A percentile compares a stretch with the other conserved stretches of the same genome.
Evolutionary conservation across 2,888 invertebrate species (phyloP).

Genomic region (Ceramica pisi): DNA sequence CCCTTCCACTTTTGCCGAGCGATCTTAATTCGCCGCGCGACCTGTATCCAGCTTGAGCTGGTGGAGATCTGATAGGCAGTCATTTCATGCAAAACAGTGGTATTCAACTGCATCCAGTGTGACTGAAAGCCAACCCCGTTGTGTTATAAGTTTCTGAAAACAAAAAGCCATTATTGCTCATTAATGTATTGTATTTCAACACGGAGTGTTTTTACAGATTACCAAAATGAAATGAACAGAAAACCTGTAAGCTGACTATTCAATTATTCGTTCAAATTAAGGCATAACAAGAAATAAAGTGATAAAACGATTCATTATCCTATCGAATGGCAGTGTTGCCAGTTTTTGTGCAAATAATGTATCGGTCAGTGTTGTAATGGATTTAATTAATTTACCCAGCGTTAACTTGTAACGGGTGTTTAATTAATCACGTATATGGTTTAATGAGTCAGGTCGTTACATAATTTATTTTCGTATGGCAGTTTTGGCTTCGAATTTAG

Average conservation of each 20-base stretch:
- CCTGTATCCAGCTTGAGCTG: no score
- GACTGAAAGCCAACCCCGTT: no score
- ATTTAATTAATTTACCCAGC: constrained; percentile 45
- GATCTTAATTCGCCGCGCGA: no score
- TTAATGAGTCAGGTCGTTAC: constrained; percentile 8
- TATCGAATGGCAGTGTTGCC: constrained; percentile 1
- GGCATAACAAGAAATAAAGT: neutral
- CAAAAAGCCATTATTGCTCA: no score
- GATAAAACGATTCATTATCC: constrained; percentile 13
- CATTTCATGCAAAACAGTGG: no score
- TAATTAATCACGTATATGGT: constrained; percentile 26
- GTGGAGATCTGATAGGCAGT: no score
- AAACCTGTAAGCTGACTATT: neutral
- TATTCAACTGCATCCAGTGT: no score
- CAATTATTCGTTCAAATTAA: constrained; percentile 22
- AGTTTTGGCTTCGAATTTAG: neutral
- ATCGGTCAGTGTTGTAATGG: constrained; percentile 27
- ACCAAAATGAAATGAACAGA: neutral
- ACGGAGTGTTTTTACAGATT: neutral
- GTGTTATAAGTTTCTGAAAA: no score
- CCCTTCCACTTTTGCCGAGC: no score
- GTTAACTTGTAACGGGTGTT: constrained; percentile 32
- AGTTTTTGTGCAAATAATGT: constrained; percentile 19
- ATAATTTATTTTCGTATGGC: neutral
- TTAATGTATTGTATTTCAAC: neutral